phyloP scores from a whole-genome alignment of 1,140 invertebrate genomes.

The Hydropsyche tenuis region DNA sequence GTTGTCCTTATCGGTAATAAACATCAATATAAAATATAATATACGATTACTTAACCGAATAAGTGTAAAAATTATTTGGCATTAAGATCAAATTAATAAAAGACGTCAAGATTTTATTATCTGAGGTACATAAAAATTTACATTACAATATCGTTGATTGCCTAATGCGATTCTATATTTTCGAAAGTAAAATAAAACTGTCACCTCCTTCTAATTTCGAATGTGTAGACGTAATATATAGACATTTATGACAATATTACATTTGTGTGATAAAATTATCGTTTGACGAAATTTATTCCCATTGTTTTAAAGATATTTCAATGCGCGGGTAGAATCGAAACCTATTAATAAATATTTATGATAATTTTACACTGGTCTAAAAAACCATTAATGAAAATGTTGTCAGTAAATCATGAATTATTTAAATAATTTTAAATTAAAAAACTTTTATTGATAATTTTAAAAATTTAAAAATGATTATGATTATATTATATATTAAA shows the following conservation, averaged over 20 bases:
- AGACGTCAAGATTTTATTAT: slow-evolving; percentile 1
- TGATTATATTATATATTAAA: too few relatives aligned
- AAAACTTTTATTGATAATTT: too few relatives aligned
- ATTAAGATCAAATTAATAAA: background rate
- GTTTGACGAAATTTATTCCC: background rate
- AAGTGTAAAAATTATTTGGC: background rate
- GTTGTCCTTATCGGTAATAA: background rate
- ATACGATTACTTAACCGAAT: background rate
- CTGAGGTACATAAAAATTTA: background rate
- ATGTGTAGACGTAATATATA: background rate
- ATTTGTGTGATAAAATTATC: background rate
- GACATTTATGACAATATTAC: too few relatives aligned
- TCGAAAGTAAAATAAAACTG: slow-evolving; percentile 2
- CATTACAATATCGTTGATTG: slow-evolving; percentile 21
- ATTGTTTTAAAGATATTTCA: slow-evolving; percentile 23
- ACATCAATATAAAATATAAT: slow-evolving; percentile 1
- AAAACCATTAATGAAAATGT: too few relatives aligned
- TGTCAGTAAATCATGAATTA: too few relatives aligned
- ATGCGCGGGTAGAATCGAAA: slow-evolving; percentile 5
- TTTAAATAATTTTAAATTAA: background rate
- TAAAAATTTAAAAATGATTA: too few relatives aligned
- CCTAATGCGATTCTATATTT: background rate
- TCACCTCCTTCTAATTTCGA: background rate
- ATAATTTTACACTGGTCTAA: too few relatives aligned
- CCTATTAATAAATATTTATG: background rate